phyloP scores from a whole-genome alignment of 2,888 invertebrate species.

The Watsonalla binaria region DNA sequence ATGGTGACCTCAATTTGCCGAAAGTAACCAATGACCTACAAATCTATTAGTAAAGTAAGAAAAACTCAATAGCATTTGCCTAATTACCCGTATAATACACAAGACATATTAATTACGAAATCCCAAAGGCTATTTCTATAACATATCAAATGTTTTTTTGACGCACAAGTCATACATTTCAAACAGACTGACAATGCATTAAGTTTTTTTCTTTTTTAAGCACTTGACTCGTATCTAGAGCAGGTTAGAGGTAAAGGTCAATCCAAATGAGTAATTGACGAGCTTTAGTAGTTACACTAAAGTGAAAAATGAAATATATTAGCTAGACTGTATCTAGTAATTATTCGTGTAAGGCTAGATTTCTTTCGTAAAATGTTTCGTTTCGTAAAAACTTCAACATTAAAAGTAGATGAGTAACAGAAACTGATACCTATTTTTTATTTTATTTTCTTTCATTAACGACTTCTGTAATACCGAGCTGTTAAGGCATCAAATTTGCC shows the following conservation, averaged over 20 bases:
- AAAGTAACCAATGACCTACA: neutral
- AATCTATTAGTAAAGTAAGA: neutral
- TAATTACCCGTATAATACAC: constrained; percentile 6
- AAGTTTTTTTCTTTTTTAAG: constrained; percentile 33
- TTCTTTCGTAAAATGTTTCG: neutral
- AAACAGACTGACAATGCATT: constrained; percentile 55
- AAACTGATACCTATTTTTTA: no score
- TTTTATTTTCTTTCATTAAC: no score
- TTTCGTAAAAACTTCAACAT: neutral
- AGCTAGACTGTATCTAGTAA: neutral
- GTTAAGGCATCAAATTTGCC: no score
- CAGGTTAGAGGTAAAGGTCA: constrained; percentile 20
- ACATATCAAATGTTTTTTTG: constrained; percentile 19
- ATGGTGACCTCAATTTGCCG: neutral
- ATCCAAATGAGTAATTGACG: constrained; percentile 10
- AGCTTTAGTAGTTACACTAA: neutral
- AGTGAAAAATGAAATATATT: neutral
- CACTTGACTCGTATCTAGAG: constrained; percentile 17
- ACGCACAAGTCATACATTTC: constrained; percentile 30
- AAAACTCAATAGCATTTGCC: neutral
- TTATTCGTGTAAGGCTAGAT: neutral
- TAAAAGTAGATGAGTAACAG: no score
- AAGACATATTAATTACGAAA: constrained; percentile 15
- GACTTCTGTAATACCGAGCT: no score
- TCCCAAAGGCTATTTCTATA: constrained; percentile 16